Evolutionary conservation across 2,797 vertebrate species (phyloP).

Genomic region (Poeciliopsis gracilis): DNA sequence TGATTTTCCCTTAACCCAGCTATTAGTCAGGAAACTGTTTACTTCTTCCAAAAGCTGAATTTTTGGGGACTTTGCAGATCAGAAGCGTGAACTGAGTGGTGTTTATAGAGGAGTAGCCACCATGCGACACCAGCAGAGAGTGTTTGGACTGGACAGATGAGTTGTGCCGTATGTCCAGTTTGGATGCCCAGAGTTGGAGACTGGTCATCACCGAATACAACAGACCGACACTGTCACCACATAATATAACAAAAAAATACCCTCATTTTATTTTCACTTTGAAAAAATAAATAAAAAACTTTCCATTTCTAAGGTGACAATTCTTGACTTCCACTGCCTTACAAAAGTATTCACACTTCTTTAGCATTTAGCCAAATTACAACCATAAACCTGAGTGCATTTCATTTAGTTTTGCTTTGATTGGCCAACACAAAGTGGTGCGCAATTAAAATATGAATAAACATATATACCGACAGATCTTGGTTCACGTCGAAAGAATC

Average conservation of each 20-base stretch:
- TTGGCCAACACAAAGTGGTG: neutral
- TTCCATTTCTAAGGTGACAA: neutral
- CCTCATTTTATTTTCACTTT: too few species aligned
- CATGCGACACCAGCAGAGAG: constrained; percentile 66
- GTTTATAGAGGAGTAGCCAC: constrained; percentile 57
- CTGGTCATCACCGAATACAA: constrained; percentile 57
- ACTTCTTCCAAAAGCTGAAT: neutral
- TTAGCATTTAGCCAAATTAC: neutral
- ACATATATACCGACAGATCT: neutral
- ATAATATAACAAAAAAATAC: neutral
- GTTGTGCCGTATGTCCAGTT: constrained; percentile 59
- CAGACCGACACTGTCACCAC: constrained; percentile 50
- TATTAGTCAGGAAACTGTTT: neutral
- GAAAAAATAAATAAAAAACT: neutral
- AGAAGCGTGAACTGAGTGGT: constrained; percentile 38
- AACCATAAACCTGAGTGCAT: neutral
- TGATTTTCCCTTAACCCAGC: neutral
- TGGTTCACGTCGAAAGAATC: neutral
- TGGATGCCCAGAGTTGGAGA: constrained; percentile 6
- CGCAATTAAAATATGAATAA: neutral
- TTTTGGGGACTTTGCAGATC: constrained; percentile 11
- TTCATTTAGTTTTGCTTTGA: neutral
- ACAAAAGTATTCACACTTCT: neutral
- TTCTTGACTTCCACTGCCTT: neutral
- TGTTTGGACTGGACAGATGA: constrained; percentile 66